phyloP scores from a whole-genome alignment of 1,140 invertebrate genomes.

The Heliconius hermathena region DNA sequence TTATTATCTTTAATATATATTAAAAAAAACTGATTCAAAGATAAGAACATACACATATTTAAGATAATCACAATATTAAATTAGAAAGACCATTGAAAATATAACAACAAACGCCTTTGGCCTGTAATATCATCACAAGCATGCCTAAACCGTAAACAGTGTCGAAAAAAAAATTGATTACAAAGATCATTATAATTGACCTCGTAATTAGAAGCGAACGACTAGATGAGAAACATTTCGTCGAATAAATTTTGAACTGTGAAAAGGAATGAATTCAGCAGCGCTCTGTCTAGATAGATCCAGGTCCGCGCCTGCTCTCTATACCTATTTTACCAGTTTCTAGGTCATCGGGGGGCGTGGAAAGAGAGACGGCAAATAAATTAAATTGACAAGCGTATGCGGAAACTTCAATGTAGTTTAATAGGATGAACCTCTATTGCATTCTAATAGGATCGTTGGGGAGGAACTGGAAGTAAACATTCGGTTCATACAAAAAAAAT shows the following conservation, averaged over 20 bases:
- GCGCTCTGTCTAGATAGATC: conserved; percentile 41
- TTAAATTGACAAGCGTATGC: conserved; percentile 38
- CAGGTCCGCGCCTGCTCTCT: conserved; percentile 53
- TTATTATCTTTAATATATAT: not conserved
- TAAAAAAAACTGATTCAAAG: not conserved
- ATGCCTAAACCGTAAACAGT: not conserved
- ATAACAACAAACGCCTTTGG: no score
- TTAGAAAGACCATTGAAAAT: not conserved
- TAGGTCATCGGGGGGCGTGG: conserved; percentile 57
- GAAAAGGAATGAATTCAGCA: conserved; percentile 17
- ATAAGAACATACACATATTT: not conserved
- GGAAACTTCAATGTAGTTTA: conserved; percentile 34
- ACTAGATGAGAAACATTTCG: conserved; percentile 16
- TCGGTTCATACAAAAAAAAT: not conserved
- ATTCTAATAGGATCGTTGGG: conserved; percentile 22
- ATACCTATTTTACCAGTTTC: conserved; percentile 54
- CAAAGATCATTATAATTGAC: conserved; percentile 32
- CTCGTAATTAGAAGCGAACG: conserved; percentile 26
- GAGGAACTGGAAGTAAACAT: not conserved
- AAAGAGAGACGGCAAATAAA: conserved; percentile 40
- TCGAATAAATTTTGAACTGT: not conserved
- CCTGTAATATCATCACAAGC: no score
- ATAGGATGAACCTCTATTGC: conserved; percentile 28
- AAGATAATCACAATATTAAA: not conserved
- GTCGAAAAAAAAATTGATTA: conserved; percentile 6